Base-by-base conservation (phyloP, 53 echinoderm and acorn worm genomes). In the Stichopus horrens region DNA sequence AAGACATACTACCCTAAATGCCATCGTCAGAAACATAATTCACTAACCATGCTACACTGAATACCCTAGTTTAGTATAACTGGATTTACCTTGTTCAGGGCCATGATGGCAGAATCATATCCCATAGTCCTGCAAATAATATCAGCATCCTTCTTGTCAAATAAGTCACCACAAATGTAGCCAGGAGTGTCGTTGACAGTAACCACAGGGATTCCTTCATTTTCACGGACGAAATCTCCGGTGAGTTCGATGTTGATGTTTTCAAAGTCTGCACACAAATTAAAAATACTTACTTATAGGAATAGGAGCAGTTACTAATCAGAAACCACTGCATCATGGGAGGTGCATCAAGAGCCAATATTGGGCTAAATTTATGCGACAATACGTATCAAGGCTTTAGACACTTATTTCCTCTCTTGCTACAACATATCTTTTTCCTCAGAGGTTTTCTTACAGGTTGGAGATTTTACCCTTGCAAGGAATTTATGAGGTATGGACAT, bases 41-140 rank as follows among this genome's bases (percentile, higher is more conserved):
- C 37, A 37, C 2, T 37, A 37, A 37, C 37, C 37, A 2, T 37
- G 2, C 37, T 37, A 37, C 37, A 37, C 37, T 37, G 37, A 37
- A 37, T 37, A 73, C 53, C 6, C 51, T 76, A 0, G 6, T 76
- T 14, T 52, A 13, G 11, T 14, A 53, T 21, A 18, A 18, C 18
- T 58, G 7, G 8, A 83, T 4, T 65, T 60, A 83, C 83, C 83
- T 83, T 83, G 11, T 59, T 83, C 63, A 59, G 59, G 6, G 58
- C 58, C 23, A 57, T 83, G 56, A 37, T 20, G 8, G 83, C 21
- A n/a, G 23, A 23, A 21, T n/a, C 57, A 11, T 83, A 83, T 74
- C 86, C 86, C 73, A 73, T 71, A 53, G 86, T 73, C 9, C 73
- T 71, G 71, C 86, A 86, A 67, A 86, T 74, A 5, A 86, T 74